Percentiles rank a stretch among this genome's conserved stretches.
phyloP scores from a whole-genome alignment of 2,113 vertebrate species.

The Osmerus mordax region DNA sequence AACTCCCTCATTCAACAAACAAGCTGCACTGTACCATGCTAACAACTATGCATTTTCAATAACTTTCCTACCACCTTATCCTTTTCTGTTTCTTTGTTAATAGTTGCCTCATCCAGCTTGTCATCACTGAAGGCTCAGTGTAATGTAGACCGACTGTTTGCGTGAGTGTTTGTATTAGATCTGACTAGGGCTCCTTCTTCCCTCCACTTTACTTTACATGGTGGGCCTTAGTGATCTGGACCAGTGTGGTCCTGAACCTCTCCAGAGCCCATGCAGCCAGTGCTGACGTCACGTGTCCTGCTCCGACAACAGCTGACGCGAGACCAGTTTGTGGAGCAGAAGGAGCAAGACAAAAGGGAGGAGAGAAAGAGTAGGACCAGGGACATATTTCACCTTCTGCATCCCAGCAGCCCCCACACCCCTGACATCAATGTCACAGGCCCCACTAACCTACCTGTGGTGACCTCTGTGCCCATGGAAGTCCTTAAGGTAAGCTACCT shows the following conservation, averaged over 20 bases:
- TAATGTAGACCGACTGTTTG: constrained; percentile 28
- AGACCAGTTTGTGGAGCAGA: constrained; percentile 81
- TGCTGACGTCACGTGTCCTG: constrained; percentile 81
- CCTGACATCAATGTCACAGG: constrained; percentile 77
- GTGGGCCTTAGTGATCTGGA: constrained; percentile 77
- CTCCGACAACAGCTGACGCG: constrained; percentile 80
- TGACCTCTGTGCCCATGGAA: constrained; percentile 81
- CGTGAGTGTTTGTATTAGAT: constrained; percentile 18
- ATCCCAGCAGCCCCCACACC: constrained; percentile 65
- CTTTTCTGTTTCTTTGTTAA: constrained; percentile 31
- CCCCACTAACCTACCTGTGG: constrained; percentile 67
- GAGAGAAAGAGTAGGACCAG: constrained; percentile 77
- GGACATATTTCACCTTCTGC: constrained; percentile 57
- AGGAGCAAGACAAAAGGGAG: constrained; percentile 81
- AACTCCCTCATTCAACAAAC: background rate
- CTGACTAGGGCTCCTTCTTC: constrained; percentile 26
- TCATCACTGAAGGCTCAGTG: constrained; percentile 34
- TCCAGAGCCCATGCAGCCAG: constrained; percentile 75
- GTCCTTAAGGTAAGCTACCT: constrained; percentile 82
- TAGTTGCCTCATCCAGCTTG: constrained; percentile 42
- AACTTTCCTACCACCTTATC: background rate
- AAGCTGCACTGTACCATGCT: too few species aligned
- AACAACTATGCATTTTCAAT: background rate
- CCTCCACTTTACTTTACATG: constrained; percentile 39
- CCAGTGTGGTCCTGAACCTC: constrained; percentile 80